Conservation (phyloP, 2,797 vertebrate genomes). For the Serranus cabrilla region DNA sequence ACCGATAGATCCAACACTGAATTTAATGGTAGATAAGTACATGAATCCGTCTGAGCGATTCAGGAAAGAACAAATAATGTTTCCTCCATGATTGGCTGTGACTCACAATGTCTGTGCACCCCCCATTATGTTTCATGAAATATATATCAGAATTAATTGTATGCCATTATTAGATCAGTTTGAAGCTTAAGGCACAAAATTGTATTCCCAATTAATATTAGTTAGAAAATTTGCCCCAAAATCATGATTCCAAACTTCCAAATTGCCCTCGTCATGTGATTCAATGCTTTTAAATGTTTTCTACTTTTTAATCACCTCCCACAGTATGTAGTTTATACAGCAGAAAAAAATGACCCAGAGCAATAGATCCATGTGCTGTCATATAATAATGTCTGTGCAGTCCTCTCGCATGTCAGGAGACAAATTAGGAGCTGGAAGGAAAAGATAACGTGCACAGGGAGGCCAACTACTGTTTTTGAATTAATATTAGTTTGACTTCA, state of each 20-base stretch:
- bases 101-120: too few relatives aligned
- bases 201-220: too few relatives aligned
- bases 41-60: too few relatives aligned
- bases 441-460: slow-evolving; percentile 29
- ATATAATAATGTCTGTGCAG: slow-evolving; percentile 10
- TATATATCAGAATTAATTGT: too few relatives aligned
- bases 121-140: too few relatives aligned
- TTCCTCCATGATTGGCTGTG: too few relatives aligned
- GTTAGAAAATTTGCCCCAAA: too few relatives aligned
- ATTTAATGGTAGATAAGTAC: too few relatives aligned
- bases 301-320: neutral
- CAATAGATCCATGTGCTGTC: slow-evolving; percentile 1
- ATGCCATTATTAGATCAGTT: too few relatives aligned
- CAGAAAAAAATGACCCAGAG: slow-evolving; percentile 12
- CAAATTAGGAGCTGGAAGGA: slow-evolving; percentile 40
- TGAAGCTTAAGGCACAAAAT: too few relatives aligned
- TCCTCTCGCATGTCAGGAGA: slow-evolving; percentile 26
- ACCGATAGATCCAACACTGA: too few relatives aligned
- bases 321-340: neutral
- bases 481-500: slow-evolving; percentile 54
- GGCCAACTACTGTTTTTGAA: slow-evolving; percentile 43
- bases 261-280: neutral
- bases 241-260: neutral
- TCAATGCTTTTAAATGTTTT: slow-evolving; percentile 11
- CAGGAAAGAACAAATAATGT: too few relatives aligned